Base-by-base conservation (phyloP, 1,140 invertebrate species). In the Bathynomus jamesi region DNA sequence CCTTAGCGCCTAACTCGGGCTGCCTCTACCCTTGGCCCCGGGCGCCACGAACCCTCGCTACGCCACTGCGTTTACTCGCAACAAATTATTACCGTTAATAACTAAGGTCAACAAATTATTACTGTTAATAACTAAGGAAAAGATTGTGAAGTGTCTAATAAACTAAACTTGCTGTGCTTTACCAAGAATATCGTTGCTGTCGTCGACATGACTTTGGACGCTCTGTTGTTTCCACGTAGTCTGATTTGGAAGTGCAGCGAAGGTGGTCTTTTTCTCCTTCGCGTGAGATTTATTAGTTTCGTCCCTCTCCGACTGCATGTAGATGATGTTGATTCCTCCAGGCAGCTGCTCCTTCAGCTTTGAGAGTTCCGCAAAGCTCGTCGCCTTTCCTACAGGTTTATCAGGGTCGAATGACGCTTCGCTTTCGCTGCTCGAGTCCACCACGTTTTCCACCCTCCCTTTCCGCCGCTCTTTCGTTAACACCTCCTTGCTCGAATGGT, bases 191-290 rank as follows among this genome's bases (percentile, higher is more conserved):
- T 53, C 40, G 21, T 53, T 53, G 21, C 40, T 77, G 61, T 75
- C 73, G 61, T 75, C 67, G 2, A 69, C 65, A 21, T 75, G 72
- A 62, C 61, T 65, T 46, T 76, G 75, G 25, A 63, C 72, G 62
- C 69, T 83, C 78, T 91, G 90, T 78, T 93, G 89, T 78, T 93
- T 91, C 92, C 92, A 94, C n/a, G 92, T 94, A 13, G 91, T 94
- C 0, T 90, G 92, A 80, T 89, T 91, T 17, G 83, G 81, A 40
- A 91, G 81, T 13, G 89, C 83, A 3, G 88, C 88, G 81, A 90
- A 89, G 27, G 88, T 87, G 3, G 84, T 85, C 76, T 87, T 90
- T 80, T 89, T 89, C 53, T 88, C 87, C 8, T 83, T 85, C 0
- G 81, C 31, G 78, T 79, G 68, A 81, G 78, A 75, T 83, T 83